Evolutionary conservation across 2,113 vertebrate species (phyloP), one percentile per base, ranked within the genome.

Genomic region (Chloropsis hardwickii): DNA sequence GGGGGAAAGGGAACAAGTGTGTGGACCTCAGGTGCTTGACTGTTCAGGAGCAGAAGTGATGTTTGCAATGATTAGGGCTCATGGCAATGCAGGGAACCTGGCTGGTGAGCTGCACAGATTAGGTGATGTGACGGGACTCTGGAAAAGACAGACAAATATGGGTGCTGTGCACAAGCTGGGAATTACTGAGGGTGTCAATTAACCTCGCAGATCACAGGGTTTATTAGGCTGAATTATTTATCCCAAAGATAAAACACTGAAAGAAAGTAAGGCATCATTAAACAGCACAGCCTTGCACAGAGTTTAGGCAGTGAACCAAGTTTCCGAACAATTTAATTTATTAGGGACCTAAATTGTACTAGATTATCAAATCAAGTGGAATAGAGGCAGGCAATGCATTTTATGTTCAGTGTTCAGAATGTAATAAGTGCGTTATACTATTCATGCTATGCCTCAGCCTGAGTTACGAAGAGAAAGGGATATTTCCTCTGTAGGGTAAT

Each of bases 161-260:
- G 73, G 57, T 86, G 69, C 76, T 86, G 91, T 25, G 72, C 44
- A 54, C 84, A 80, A 93, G 51, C 72, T 93, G 86, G 69, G 95
- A 95, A 87, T 92, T 96, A 92, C 84, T 94, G 79, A 83, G 69
- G 40, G 47, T 96, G 73, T 96, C 92, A 97, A 94, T 96, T 97
- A 97, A 95, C 93, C 92, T 96, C 29, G 6, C 54, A 96, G 83
- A 96, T 97, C 80, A 96, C 45, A 91, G 44, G 86, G 58, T 77
- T 96, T 96, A 91, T 94, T 95, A 86, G 82, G 35, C 51, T 93
- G 96, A 95, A 95, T 96, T 96, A 95, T 97, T 97, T 97, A 97
- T 96, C 96, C 73, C 73, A 81, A 88, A 82, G 87, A 95, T 80
- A 96, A 96, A 95, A 71, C 42, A 81, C 67, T 60, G 86, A 92